Evolutionary conservation across 1,140 invertebrate genomes (phyloP).

Genomic region (Trialeurodes vaporariorum): DNA sequence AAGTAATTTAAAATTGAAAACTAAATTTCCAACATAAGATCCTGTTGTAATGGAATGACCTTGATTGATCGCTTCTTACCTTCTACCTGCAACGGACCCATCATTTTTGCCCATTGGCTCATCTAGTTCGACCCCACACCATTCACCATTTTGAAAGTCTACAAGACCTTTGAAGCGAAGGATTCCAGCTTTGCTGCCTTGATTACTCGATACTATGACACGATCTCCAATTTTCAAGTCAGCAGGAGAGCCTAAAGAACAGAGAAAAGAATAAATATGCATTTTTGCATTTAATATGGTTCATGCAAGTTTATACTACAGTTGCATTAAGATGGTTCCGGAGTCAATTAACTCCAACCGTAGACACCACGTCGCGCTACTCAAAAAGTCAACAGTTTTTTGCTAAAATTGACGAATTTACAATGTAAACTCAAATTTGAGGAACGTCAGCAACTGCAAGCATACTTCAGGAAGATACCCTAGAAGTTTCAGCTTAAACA

Average conservation of each 20-base stretch:
- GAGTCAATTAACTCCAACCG: background rate
- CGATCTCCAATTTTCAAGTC: slow-evolving; percentile 74
- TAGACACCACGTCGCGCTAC: too few species aligned
- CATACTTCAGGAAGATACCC: too few species aligned
- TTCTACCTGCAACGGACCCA: slow-evolving; percentile 77
- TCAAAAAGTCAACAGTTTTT: too few species aligned
- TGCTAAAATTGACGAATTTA: too few species aligned
- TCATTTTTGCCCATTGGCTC: slow-evolving; percentile 92
- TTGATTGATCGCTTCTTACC: too few species aligned
- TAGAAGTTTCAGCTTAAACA: too few species aligned
- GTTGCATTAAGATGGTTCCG: background rate
- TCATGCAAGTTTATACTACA: background rate
- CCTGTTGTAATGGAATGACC: too few species aligned
- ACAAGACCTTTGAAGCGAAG: slow-evolving; percentile 72
- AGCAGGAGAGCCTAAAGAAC: too few species aligned
- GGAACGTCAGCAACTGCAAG: too few species aligned
- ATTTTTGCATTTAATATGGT: background rate
- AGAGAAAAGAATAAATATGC: background rate
- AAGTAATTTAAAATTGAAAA: background rate
- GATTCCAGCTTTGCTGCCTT: slow-evolving; percentile 78
- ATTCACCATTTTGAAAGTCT: slow-evolving; percentile 81
- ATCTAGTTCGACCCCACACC: slow-evolving; percentile 91
- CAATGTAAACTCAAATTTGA: background rate
- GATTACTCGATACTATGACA: slow-evolving; percentile 76
- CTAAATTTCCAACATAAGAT: background rate